These are phyloP conservation scores for Peromyscus aztecus DNA, from an alignment of 2,797 vertebrate species.

Conservation along the genomic window DNA sequence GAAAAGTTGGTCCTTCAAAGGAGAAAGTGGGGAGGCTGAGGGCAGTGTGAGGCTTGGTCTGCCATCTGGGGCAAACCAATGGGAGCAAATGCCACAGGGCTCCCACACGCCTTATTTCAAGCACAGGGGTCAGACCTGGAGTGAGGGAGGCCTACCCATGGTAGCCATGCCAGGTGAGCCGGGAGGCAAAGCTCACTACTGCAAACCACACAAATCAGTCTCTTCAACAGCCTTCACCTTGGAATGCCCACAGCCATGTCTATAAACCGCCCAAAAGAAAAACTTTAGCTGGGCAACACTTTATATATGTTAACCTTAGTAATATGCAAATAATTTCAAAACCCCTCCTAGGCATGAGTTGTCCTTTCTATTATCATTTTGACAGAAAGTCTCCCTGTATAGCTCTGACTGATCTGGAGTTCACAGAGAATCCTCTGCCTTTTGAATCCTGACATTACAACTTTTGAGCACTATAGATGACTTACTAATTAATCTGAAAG, in stretches of 20 bases:
- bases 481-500: neutral
- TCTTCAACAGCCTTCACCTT: neutral
- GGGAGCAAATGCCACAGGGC: constrained; percentile 55
- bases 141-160: neutral
- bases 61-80: constrained; percentile 70
- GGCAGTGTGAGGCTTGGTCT: constrained; percentile 55
- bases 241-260: constrained; percentile 28
- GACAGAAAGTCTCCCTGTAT: neutral
- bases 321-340: neutral
- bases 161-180: constrained; percentile 53
- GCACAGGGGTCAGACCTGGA: neutral
- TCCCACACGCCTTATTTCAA: constrained; percentile 77
- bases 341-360: neutral
- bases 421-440: neutral
- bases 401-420: neutral
- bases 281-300: neutral
- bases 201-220: neutral
- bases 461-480: too few relatives aligned
- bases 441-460: neutral
- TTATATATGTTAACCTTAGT: neutral
- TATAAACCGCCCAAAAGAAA: constrained; percentile 51
- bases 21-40: constrained; percentile 71
- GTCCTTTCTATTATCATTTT: neutral
- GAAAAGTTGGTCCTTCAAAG: constrained; percentile 85
- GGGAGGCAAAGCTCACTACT: constrained; percentile 24